phyloP scores from a whole-genome alignment of 1,140 invertebrate species.

The Euwallacea similis region DNA sequence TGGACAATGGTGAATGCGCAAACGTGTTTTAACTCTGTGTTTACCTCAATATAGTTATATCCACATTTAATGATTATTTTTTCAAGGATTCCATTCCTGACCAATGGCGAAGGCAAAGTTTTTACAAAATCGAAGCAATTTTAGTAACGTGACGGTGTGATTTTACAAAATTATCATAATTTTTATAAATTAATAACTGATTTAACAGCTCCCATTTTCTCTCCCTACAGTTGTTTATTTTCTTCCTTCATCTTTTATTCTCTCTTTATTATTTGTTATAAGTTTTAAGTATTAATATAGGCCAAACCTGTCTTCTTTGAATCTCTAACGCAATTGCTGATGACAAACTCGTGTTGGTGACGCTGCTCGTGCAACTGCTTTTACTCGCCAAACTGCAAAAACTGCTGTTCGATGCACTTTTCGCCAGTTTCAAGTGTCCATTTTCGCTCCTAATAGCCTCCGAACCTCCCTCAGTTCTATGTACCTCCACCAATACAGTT shows the following conservation, averaged over 20 bases:
- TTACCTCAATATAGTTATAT: too few relatives aligned
- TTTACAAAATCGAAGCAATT: too few relatives aligned
- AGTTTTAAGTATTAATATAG: too few relatives aligned
- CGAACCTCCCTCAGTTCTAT: slow-evolving; percentile 51
- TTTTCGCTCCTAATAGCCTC: slow-evolving; percentile 33
- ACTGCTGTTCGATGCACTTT: slow-evolving; percentile 48
- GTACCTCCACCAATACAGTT: slow-evolving; percentile 65
- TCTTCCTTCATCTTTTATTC: background rate
- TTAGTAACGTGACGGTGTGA: too few relatives aligned
- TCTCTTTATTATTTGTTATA: background rate
- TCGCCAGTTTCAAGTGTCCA: slow-evolving; percentile 36
- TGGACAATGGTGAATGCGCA: too few relatives aligned
- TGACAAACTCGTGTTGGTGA: slow-evolving; percentile 52
- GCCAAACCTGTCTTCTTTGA: slow-evolving; percentile 62
- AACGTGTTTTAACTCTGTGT: too few relatives aligned
- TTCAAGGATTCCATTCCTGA: too few relatives aligned
- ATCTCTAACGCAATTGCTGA: slow-evolving; percentile 67
- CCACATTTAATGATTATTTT: too few relatives aligned
- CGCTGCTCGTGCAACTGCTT: slow-evolving; percentile 42
- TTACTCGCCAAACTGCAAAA: slow-evolving; percentile 47
- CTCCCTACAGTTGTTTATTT: slow-evolving; percentile 39
- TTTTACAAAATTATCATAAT: too few relatives aligned
- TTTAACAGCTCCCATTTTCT: too few relatives aligned
- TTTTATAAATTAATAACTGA: too few relatives aligned
- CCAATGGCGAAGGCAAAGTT: too few relatives aligned